Conservation (phyloP, 30 jellyfish, hydroid and myxozoan genomes). For the Sanderia malayensis region DNA sequence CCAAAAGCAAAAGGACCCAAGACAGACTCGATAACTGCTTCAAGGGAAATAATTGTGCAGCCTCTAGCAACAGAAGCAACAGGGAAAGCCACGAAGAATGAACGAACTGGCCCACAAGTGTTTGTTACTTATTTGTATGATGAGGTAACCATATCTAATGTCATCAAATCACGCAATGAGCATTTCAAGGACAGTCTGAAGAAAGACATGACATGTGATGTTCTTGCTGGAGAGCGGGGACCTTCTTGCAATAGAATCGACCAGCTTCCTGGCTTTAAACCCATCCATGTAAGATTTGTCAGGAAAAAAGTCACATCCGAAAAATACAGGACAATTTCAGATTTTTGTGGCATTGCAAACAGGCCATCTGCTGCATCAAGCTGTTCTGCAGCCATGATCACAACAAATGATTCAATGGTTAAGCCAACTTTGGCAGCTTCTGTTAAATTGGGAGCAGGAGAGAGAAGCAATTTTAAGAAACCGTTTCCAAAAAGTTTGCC, state of each 20-base stretch:
- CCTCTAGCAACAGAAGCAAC: constrained; percentile 21
- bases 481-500: constrained; percentile 19
- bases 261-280: constrained; percentile 18
- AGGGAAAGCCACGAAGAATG: constrained; percentile 30
- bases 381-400: neutral
- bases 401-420: neutral
- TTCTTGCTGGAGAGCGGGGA: constrained; percentile 38
- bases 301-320: neutral
- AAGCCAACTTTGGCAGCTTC: neutral
- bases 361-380: neutral
- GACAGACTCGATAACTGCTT: neutral
- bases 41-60: constrained; percentile 26
- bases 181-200: constrained; percentile 21
- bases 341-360: neutral
- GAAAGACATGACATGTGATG: constrained; percentile 29
- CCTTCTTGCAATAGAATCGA: constrained; percentile 23
- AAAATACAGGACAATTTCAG: neutral
- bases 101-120: constrained; percentile 19
- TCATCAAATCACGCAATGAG: neutral
- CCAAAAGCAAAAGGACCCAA: constrained; percentile 7
- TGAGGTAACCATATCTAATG: constrained; percentile 12
- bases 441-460: neutral
- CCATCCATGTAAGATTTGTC: constrained; percentile 32
- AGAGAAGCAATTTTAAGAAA: neutral
- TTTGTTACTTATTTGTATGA: constrained; percentile 12